Evolutionary conservation across 2,888 invertebrate genomes (phyloP), one percentile per base, ranked within the genome.

Genomic region (Synanthedon vespiformis): DNA sequence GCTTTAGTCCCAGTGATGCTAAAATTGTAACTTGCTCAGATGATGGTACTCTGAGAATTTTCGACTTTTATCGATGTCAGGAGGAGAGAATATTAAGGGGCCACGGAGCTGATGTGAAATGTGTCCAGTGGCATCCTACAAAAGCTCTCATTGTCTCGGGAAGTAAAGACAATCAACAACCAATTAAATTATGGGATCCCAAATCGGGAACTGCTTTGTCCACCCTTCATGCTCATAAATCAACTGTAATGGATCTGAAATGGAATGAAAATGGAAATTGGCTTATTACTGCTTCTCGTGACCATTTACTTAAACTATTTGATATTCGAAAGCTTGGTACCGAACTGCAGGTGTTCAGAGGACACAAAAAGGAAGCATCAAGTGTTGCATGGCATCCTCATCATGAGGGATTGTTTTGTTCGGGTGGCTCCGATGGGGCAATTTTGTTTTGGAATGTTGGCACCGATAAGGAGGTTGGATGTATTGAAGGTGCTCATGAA

Each of bases 221-320:
- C 14, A 99, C 99, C 44, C 88, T 99, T 90, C 99, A 99, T 82
- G 99, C 99, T 48, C 99, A 99, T 82, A 99, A 99, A 85, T 97
- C 97, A 53, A 99, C 99, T 34, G 99, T 99, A 12, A 99, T 99
- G 98, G 98, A 99, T 77, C 90, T 99, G 27, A 96, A 97, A 80
- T 99, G 99, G 99, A 99, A 99, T 83, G 93, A 94, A 52, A 99
- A 99, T 89, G 99, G 99, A 3, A 99, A 99, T 79, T 99, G 99
- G 99, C 88, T 99, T 52, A 93, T 99, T 53, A 98, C 98, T n/a
- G 98, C 98, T 0, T 98, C 98, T 2, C 89, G 99, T 58, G 99
- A 99, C 83, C 99, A 99, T 84, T 89, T 99, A 58, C 89, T 99
- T 48, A 99, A 99, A 80, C 82, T 99, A 54, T 99, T 99, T 87